These are phyloP conservation scores for Aurelia sp. DNA, from an alignment of 30 jellyfish, hydroid and myxozoan species.

Conservation along the genomic window DNA sequence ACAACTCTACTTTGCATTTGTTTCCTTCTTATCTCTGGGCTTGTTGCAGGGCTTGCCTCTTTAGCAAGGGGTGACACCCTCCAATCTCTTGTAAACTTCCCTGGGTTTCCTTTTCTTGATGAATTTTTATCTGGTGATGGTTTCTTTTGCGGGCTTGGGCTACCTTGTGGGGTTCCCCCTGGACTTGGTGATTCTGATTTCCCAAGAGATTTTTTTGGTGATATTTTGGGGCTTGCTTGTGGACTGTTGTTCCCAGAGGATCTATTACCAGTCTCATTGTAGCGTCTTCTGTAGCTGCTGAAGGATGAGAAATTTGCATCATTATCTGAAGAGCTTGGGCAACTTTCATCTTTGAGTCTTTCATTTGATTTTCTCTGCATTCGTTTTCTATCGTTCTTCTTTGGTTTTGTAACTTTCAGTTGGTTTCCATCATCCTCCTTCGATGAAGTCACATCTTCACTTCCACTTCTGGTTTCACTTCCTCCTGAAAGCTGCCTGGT, in stretches of 20 bases:
- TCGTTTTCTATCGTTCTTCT: constrained; percentile 63
- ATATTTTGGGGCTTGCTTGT: constrained; percentile 65
- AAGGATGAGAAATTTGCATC: constrained; percentile 76
- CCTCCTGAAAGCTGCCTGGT: constrained; percentile 79
- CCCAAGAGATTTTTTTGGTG: constrained; percentile 14
- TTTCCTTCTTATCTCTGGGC: constrained; percentile 83
- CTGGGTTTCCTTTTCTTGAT: constrained; percentile 28
- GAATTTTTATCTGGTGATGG: constrained; percentile 28
- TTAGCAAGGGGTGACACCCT: constrained; percentile 90
- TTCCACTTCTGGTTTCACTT: constrained; percentile 70
- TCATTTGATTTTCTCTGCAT: constrained; percentile 32
- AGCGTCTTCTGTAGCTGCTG: constrained; percentile 87
- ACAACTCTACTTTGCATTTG: constrained; percentile 38
- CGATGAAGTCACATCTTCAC: constrained; percentile 61
- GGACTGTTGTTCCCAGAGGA: constrained; percentile 84
- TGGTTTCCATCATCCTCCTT: constrained; percentile 60
- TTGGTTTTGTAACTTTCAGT: constrained; percentile 25
- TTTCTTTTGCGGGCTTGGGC: constrained; percentile 61
- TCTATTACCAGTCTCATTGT: constrained; percentile 61
- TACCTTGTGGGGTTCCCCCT: constrained; percentile 25
- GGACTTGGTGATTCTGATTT: constrained; percentile 42
- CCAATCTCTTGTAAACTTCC: constrained; percentile 40
- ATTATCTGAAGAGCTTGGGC: constrained; percentile 92
- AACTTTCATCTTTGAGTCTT: constrained; percentile 48
- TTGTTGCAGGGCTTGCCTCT: constrained; percentile 80